Evolutionary conservation across 2,888 invertebrate genomes (phyloP).

Genomic region (Sycophila texana): DNA sequence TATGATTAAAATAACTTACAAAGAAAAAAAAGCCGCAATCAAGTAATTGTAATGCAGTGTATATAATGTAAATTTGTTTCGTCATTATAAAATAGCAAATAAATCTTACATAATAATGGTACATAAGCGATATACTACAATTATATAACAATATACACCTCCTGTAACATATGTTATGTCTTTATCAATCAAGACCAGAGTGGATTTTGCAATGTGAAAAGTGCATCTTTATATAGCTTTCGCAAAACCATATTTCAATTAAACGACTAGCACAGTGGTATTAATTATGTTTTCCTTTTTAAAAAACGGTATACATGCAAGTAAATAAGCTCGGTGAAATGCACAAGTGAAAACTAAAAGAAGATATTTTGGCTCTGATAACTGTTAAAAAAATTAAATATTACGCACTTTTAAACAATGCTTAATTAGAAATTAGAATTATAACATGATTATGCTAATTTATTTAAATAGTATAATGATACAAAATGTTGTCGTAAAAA

Average conservation of each 20-base stretch:
- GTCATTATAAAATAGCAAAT: conserved; percentile 33
- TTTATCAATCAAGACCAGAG: conserved; percentile 21
- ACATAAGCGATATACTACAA: conserved; percentile 39
- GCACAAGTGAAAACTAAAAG: neutral
- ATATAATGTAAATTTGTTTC: conserved; percentile 30
- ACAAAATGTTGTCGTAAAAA: neutral
- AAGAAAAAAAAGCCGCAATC: conserved; percentile 12
- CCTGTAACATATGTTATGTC: conserved; percentile 12
- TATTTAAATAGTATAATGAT: no score
- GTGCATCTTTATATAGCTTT: conserved; percentile 13
- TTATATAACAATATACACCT: conserved; percentile 48
- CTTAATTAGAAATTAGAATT: neutral
- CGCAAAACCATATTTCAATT: neutral
- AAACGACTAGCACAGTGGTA: conserved; percentile 28
- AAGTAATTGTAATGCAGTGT: neutral
- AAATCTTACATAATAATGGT: conserved; percentile 41
- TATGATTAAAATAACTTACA: conserved; percentile 36
- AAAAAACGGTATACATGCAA: neutral
- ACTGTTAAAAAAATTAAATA: neutral
- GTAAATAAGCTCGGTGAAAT: neutral
- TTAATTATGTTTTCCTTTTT: conserved; percentile 13
- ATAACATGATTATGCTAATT: neutral
- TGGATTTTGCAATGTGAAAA: conserved; percentile 18
- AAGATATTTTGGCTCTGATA: neutral
- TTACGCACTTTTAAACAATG: neutral